Base-by-base conservation (phyloP, 2,888 invertebrate genomes). In the Meloe dianella region DNA sequence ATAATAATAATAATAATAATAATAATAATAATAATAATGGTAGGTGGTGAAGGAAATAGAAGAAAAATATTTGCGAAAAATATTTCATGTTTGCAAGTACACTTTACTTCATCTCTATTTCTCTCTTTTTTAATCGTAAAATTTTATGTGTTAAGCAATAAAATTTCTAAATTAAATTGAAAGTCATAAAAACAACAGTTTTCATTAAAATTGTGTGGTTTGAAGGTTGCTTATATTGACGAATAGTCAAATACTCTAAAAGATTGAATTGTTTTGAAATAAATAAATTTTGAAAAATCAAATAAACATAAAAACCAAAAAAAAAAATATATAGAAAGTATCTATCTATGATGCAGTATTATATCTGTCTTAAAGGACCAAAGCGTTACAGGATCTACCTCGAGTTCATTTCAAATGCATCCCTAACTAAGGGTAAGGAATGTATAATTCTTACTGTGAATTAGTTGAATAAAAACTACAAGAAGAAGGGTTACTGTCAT, bases 91-190 rank as follows among this genome's bases (percentile, higher is more conserved):
- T 51, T 51, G 51, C 51, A 51, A 51, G 51, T 51, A 20, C 51
- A 51, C 22, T 51, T 24, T 24, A 24, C 51, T 12, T 51, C n/a
- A n/a, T n/a, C n/a, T n/a, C n/a, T n/a, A n/a, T n/a, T n/a, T n/a
- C n/a, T n/a, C n/a, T n/a, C n/a, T n/a, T n/a, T n/a, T n/a, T n/a
- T n/a, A n/a, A 51, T 51, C 51, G 51, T 51, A 51, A 51, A 51
- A 51, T 51, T 51, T 51, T 51, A 51, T 51, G 51, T 51, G 51
- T 51, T 51, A 20, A 51, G 51, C 51, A 51, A 51, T 51, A 51
- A 51, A 51, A 51, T 51, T 51, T 51, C 51, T 51, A 51, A 51
- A 51, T 51, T 51, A 51, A 51, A 51, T 51, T 51, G 51, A 12
- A 51, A 51, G 51, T 12, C 51, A 51, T 51, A 51, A 51, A 51